A percentile compares a stretch with the other conserved stretches of the same genome.
phyloP scores from a whole-genome alignment of 2,888 invertebrate species.

The Ephialtes manifestator region DNA sequence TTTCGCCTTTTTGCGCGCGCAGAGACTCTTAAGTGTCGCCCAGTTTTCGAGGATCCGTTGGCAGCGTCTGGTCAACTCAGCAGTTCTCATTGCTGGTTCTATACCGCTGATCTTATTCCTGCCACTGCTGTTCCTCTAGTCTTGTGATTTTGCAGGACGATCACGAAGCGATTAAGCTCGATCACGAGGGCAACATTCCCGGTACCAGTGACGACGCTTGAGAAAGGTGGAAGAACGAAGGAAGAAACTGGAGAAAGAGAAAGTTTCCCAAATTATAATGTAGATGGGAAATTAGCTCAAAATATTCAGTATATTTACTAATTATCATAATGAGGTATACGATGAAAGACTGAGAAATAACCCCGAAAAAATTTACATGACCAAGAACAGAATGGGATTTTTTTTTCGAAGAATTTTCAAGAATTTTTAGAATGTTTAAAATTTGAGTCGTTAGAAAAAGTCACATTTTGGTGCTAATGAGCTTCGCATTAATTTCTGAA shows the following conservation, averaged over 20 bases:
- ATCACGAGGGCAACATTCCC: slow-evolving; percentile 10
- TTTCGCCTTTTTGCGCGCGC: slow-evolving; percentile 77
- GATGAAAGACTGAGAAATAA: not conserved
- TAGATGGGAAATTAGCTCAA: not conserved
- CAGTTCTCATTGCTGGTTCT: slow-evolving; percentile 41
- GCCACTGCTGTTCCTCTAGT: not conserved
- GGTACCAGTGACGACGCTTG: slow-evolving; percentile 26
- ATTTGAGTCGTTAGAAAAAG: no score
- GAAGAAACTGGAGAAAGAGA: slow-evolving; percentile 23
- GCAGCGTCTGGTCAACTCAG: slow-evolving; percentile 36
- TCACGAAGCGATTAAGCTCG: slow-evolving; percentile 53
- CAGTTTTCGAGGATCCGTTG: slow-evolving; percentile 76
- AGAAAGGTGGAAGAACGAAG: slow-evolving; percentile 29
- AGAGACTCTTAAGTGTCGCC: slow-evolving; percentile 80
- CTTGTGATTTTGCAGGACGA: slow-evolving; percentile 47
- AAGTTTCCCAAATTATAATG: not conserved
- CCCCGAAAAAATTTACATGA: not conserved
- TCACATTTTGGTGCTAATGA: no score
- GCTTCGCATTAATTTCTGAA: no score
- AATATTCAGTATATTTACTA: not conserved
- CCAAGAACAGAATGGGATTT: not conserved
- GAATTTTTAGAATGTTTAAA: not conserved
- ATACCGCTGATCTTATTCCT: not conserved
- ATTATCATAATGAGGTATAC: not conserved
- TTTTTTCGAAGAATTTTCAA: not conserved